A percentile compares a stretch with the other conserved stretches of the same genome.
Evolutionary conservation across 1,140 invertebrate genomes (phyloP).

Genomic region (Conopomorpha cramerella): DNA sequence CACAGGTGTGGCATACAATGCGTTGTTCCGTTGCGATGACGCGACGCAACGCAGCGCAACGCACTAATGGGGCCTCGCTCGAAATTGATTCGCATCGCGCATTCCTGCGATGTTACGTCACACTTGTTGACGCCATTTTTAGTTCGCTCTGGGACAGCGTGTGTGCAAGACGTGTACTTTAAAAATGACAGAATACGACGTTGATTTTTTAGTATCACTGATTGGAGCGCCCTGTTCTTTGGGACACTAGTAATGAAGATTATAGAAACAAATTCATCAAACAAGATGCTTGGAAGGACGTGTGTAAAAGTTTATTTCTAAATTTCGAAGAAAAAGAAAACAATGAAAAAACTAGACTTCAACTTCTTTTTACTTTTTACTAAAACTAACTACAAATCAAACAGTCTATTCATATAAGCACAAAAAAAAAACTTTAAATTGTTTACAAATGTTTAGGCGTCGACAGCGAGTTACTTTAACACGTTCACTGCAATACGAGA

Average conservation of each 20-base stretch:
- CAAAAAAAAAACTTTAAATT: too few relatives aligned
- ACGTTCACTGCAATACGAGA: too few relatives aligned
- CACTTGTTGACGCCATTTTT: conserved; percentile 6
- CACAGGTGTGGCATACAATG: too few relatives aligned
- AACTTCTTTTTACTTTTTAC: conserved; percentile 4
- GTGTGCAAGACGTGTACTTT: conserved; percentile 6
- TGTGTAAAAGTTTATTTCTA: conserved; percentile 11
- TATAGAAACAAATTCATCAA: conserved; percentile 13
- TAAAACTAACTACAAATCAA: conserved; percentile 5
- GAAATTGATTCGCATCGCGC: too few relatives aligned
- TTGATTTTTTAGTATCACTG: conserved; percentile 9
- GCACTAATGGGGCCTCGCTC: too few relatives aligned
- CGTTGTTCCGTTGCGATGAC: too few relatives aligned
- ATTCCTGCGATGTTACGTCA: conserved; percentile 9
- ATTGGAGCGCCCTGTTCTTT: conserved; percentile 11
- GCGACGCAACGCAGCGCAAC: too few relatives aligned
- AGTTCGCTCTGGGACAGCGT: conserved; percentile 5
- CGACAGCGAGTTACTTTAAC: too few relatives aligned
- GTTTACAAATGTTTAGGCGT: too few relatives aligned
- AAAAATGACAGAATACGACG: conserved; percentile 6
- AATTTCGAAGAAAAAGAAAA: conserved; percentile 10
- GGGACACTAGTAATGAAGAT: conserved; percentile 11
- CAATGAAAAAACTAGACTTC: conserved; percentile 10
- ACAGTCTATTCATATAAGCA: too few relatives aligned
- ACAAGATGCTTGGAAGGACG: conserved; percentile 11